These are phyloP conservation scores for Drosophila nigrodunni DNA, from an alignment of 1,140 invertebrate genomes.

Conservation along the genomic window DNA sequence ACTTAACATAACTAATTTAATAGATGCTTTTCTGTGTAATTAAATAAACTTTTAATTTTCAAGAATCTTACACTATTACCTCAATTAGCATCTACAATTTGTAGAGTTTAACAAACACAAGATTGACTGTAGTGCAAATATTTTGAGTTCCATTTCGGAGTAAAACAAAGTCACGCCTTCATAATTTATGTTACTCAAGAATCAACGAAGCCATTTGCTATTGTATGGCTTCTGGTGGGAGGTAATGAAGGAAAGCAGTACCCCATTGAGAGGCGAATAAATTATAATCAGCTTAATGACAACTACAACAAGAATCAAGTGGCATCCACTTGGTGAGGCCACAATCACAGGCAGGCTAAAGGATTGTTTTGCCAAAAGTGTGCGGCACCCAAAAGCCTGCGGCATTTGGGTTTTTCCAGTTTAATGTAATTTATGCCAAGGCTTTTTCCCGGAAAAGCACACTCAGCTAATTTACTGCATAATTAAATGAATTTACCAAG, in stretches of 20 bases:
- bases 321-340: conserved; percentile 22
- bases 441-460: conserved; percentile 34
- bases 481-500: conserved; percentile 75
- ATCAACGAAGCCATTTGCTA: conserved; percentile 27
- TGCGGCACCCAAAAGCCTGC: conserved; percentile 55
- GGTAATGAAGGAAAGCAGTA: neutral
- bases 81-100: neutral
- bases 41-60: neutral
- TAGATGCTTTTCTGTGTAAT: no score
- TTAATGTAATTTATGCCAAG: conserved; percentile 76
- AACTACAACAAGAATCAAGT: conserved; percentile 67
- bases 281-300: conserved; percentile 83
- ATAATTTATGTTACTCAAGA: conserved; percentile 30
- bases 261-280: conserved; percentile 55
- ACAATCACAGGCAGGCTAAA: conserved; percentile 14
- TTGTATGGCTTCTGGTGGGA: conserved; percentile 18
- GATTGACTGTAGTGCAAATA: neutral
- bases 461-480: conserved; percentile 75
- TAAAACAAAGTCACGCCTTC: conserved; percentile 32
- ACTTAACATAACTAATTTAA: no score
- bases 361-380: conserved; percentile 23
- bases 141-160: neutral
- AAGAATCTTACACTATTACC: neutral
- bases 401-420: conserved; percentile 73
- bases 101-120: neutral